Percentiles rank a stretch among this genome's conserved stretches.
Conservation (phyloP, 2,113 vertebrate genomes). For the Hippocampus comes region DNA sequence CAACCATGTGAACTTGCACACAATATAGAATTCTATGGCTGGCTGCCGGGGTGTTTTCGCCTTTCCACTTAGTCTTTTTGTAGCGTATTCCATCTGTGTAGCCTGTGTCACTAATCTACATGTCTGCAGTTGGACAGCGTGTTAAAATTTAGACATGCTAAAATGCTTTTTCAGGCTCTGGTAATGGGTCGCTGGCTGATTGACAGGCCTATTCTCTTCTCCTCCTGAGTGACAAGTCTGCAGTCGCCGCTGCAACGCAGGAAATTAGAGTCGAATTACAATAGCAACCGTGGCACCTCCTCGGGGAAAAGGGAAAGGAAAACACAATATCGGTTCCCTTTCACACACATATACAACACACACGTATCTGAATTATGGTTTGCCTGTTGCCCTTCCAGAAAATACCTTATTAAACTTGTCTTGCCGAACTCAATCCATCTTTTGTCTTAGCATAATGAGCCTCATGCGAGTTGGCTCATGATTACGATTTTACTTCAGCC, state of each 20-base stretch:
- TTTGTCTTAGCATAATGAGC: not conserved
- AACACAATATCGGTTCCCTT: slow-evolving; percentile 64
- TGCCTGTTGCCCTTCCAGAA: not conserved
- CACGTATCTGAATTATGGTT: slow-evolving; percentile 5
- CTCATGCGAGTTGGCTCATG: not conserved
- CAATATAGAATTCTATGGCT: not conserved
- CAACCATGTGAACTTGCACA: not conserved
- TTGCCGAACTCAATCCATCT: not conserved
- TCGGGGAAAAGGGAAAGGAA: slow-evolving; percentile 65
- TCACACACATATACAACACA: slow-evolving; percentile 32
- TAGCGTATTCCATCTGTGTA: slow-evolving; percentile 12
- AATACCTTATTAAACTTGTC: not conserved
- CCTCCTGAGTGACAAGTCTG: slow-evolving; percentile 69
- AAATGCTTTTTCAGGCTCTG: slow-evolving; percentile 37
- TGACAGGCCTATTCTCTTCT: slow-evolving; percentile 69
- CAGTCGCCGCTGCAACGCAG: slow-evolving; percentile 56
- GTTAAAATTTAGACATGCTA: slow-evolving; percentile 61
- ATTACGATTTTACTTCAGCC: slow-evolving; percentile 7
- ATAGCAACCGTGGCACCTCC: slow-evolving; percentile 71
- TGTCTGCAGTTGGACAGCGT: slow-evolving; percentile 45
- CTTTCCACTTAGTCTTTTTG: not conserved
- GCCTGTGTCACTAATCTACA: slow-evolving; percentile 36
- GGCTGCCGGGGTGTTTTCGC: not conserved
- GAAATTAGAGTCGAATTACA: slow-evolving; percentile 78
- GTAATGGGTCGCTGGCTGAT: slow-evolving; percentile 70